Evolutionary conservation across 1,140 invertebrate genomes (phyloP).

Genomic region (Drosophila nebulosa): DNA sequence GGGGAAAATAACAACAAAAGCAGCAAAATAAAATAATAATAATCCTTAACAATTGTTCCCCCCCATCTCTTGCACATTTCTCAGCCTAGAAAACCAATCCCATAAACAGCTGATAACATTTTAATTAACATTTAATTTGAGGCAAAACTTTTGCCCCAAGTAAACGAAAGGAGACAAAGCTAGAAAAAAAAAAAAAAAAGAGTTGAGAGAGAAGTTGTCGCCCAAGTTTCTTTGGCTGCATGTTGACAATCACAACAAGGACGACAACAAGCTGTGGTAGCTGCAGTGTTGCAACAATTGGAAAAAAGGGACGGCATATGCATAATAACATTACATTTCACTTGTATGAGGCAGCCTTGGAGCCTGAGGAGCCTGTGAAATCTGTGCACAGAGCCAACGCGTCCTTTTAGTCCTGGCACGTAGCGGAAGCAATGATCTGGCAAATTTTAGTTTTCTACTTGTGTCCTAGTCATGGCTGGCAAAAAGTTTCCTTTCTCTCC

Average conservation of each 20-base stretch:
- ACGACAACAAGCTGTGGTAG: slow-evolving; percentile 12
- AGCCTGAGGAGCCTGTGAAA: slow-evolving; percentile 34
- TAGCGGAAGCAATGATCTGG: slow-evolving; percentile 78
- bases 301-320: slow-evolving; percentile 42
- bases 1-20: background rate
- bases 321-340: slow-evolving; percentile 60
- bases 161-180: background rate
- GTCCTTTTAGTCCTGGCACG: slow-evolving; percentile 60
- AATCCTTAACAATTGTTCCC: slow-evolving; percentile 37
- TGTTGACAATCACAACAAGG: slow-evolving; percentile 57
- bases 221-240: slow-evolving; percentile 33
- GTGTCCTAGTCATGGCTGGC: slow-evolving; percentile 31
- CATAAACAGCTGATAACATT: slow-evolving; percentile 54
- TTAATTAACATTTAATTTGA: slow-evolving; percentile 78
- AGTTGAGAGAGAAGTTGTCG: slow-evolving; percentile 1
- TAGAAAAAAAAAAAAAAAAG: slow-evolving; percentile 8
- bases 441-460: slow-evolving; percentile 77
- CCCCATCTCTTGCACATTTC: background rate
- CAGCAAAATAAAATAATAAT: slow-evolving; percentile 4
- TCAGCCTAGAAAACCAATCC: background rate
- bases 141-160: slow-evolving; percentile 41
- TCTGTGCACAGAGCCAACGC: slow-evolving; percentile 39
- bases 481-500: slow-evolving; percentile 61
- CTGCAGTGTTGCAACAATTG: background rate
- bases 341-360: background rate